Evolutionary conservation across 2,888 invertebrate species (phyloP), one percentile per base, ranked within the genome.

Genomic region (Pogonocherus hispidulus): DNA sequence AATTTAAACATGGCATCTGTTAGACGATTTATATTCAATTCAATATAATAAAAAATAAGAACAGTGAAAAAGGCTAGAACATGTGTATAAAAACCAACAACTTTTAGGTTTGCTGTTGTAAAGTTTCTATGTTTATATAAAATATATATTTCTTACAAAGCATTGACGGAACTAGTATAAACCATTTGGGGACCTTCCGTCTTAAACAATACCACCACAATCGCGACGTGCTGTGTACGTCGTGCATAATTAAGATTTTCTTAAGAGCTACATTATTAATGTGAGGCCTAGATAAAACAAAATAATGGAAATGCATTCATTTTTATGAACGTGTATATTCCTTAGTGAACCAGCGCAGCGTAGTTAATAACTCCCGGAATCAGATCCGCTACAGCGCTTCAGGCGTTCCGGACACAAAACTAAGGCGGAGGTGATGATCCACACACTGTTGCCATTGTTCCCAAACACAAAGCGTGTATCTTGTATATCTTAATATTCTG

Each of bases 231-330:
- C n/a, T 41, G 37, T 55, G 55, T 44, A 47, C 59, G 35, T 51
- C 62, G 62, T 35, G 63, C 22, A 52, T 66, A 66, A 71, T 70
- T 69, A 63, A 64, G 60, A 68, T 66, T 67, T 69, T 67, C 69
- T 77, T 73, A 74, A 73, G 70, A 66, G 73, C 74, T 73, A 74
- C 71, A 78, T 77, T 75, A 77, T 77, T 76, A 78, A 77, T 74
- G 78, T 74, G 73, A 74, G 75, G 74, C 70, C 73, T 66, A 73
- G 74, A 80, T 77, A 78, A 80, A 79, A 76, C 78, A 67, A 76
- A 78, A 80, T 79, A 80, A 82, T 80, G 81, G 78, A 82, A 82
- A 82, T 82, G 82, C 82, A 82, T 82, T 83, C 83, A 79, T 81
- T 82, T 82, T 78, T 75, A 75, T 76, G 81, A 78, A 79, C 79